Evolutionary conservation across 2,113 vertebrate genomes (phyloP), one percentile per base, ranked within the genome.

Genomic region (Pogona vitticeps): DNA sequence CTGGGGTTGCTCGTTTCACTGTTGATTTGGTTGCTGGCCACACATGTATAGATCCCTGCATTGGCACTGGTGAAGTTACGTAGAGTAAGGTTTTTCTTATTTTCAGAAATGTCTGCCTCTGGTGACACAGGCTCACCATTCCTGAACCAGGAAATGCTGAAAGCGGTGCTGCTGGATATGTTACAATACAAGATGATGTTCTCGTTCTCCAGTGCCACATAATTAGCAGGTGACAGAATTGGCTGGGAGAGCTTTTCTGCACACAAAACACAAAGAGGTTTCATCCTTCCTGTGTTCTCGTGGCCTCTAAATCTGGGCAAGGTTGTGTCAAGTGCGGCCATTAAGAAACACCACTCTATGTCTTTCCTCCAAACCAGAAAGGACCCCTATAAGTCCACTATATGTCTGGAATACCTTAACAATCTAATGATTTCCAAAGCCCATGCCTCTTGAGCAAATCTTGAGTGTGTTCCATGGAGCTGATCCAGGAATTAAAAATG

Each of bases 191-290:
- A 81, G 23, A 38, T 38, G 38, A 86, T 5, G 15, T 1, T 14
- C 10, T 1, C 1, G 1, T 86, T 36, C 31, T 76, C 59, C 1
- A n/a, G 0, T 14, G 52, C 71, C 17, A 1, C 1, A 18, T 0
- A 8, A 1, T 26, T 17, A 6, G 1, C 1, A 56, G 85, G 38
- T 58, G 2, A 31, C 21, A 86, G 42, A 15, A 5, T 1, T 65
- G 85, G 78, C 0, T 0, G 0, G 42, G n/a, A 3, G 56, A 86
- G 40, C 0, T 2, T 56, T 38, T 86, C 85, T 86, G 78, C 28
- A 67, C 59, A 81, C 40, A 82, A 86, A 67, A 86, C 6, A 76
- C 58, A 86, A 67, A 65, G 26, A 52, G 46, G 58, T 31, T 21
- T 80, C 78, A 80, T 20, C 4, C 31, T 13, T 17, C 1, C 14